Conservation (phyloP, 2,888 invertebrate genomes). For the Eubasilissa splendida region DNA sequence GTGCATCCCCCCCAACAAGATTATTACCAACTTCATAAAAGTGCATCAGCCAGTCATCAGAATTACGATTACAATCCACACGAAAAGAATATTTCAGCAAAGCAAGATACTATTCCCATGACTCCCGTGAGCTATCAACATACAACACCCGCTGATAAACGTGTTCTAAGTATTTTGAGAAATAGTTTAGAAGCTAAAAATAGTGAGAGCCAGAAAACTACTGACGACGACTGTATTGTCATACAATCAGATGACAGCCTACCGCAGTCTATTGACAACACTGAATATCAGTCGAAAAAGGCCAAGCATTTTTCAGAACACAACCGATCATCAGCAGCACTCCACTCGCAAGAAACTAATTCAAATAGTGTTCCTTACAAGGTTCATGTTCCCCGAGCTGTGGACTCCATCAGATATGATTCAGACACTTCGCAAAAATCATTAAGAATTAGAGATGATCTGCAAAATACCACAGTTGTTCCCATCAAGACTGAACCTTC, state of each 20-base stretch:
- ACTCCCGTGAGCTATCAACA: constrained; percentile 54
- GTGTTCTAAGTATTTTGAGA: constrained; percentile 80
- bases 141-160: constrained; percentile 75
- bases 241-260: constrained; percentile 66
- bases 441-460: constrained; percentile 59
- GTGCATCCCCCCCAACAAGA: constrained; percentile 50
- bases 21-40: constrained; percentile 41
- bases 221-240: constrained; percentile 71
- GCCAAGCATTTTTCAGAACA: constrained; percentile 62
- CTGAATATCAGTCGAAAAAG: constrained; percentile 65
- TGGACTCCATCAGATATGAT: constrained; percentile 77
- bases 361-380: constrained; percentile 65
- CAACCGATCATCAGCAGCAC: constrained; percentile 22
- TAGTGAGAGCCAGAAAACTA: constrained; percentile 71
- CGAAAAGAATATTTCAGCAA: constrained; percentile 28
- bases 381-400: constrained; percentile 79
- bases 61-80: constrained; percentile 41
- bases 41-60: constrained; percentile 40
- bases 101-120: constrained; percentile 29
- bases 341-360: constrained; percentile 30
- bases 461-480: constrained; percentile 45
- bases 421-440: constrained; percentile 66
- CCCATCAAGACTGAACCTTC: constrained; percentile 61
- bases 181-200: constrained; percentile 81
- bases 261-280: constrained; percentile 68